These are phyloP conservation scores for Cryptosula pallasiana DNA, from an alignment of 2,888 invertebrate genomes.

Conservation along the genomic window DNA sequence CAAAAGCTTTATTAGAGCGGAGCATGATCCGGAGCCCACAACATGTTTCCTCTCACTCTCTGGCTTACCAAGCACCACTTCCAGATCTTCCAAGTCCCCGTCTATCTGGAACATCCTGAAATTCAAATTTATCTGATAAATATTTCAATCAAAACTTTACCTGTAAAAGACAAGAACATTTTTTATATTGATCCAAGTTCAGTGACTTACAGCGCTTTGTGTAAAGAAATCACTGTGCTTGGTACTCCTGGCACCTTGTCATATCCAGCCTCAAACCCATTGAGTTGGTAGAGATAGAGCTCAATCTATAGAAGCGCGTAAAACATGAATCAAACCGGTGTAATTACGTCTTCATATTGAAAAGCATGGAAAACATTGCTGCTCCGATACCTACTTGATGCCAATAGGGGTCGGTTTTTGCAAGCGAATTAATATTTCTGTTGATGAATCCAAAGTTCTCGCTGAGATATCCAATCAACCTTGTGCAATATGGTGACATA, in stretches of 20 bases:
- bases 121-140: too few relatives aligned
- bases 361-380: too few relatives aligned
- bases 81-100: constrained; percentile 70
- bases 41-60: constrained; percentile 30
- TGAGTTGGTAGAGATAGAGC: constrained; percentile 70
- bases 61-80: constrained; percentile 45
- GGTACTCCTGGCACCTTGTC: constrained; percentile 38
- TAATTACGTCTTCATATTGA: too few relatives aligned
- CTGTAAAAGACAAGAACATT: too few relatives aligned
- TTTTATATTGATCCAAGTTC: too few relatives aligned
- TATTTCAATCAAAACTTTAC: too few relatives aligned
- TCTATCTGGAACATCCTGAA: constrained; percentile 67
- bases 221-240: constrained; percentile 34
- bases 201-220: constrained; percentile 42
- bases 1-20: constrained; percentile 64
- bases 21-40: constrained; percentile 58
- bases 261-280: constrained; percentile 73
- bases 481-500: constrained; percentile 60
- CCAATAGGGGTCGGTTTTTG: constrained; percentile 68
- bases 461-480: constrained; percentile 63
- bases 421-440: constrained; percentile 57
- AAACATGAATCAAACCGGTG: too few relatives aligned
- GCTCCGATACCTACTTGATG: constrained; percentile 71
- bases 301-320: constrained; percentile 53
- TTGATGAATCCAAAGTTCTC: constrained; percentile 64